Conservation (phyloP, 1,140 invertebrate genomes). For the Bombyx mori region DNA sequence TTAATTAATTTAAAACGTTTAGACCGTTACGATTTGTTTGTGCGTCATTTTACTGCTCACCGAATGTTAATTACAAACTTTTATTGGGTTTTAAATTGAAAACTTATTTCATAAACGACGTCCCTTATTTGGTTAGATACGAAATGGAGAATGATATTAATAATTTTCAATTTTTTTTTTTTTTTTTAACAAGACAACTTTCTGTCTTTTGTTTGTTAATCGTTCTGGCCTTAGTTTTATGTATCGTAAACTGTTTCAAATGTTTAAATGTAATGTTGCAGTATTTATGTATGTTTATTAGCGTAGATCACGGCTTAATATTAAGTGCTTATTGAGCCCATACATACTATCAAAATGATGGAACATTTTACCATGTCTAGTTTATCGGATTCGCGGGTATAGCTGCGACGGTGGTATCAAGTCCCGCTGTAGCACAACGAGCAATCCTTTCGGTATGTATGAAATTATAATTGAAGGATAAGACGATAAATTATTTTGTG, state of each 20-base stretch:
- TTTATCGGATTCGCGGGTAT: too few species aligned
- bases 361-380: too few species aligned
- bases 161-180: neutral
- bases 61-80: conserved; percentile 11
- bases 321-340: too few species aligned
- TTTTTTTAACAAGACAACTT: neutral
- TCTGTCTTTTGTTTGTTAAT: neutral
- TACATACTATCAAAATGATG: too few species aligned
- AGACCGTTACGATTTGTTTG: conserved; percentile 21
- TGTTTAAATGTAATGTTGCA: neutral
- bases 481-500: too few species aligned
- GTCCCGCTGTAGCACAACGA: too few species aligned
- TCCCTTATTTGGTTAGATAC: conserved; percentile 9
- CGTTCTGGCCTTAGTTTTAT: neutral
- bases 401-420: too few species aligned
- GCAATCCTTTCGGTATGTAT: too few species aligned
- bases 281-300: neutral
- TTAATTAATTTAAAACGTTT: conserved; percentile 31
- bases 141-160: conserved; percentile 4
- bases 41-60: conserved; percentile 14
- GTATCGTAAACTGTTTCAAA: neutral
- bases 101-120: conserved; percentile 9
- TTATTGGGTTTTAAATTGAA: conserved; percentile 14
- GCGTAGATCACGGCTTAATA: too few species aligned
- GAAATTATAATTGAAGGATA: too few species aligned